Percentiles rank a stretch among this genome's conserved stretches.
These are phyloP conservation scores for Otocyon megalotis DNA, from an alignment of 2,113 vertebrate species.

Conservation along the genomic window DNA sequence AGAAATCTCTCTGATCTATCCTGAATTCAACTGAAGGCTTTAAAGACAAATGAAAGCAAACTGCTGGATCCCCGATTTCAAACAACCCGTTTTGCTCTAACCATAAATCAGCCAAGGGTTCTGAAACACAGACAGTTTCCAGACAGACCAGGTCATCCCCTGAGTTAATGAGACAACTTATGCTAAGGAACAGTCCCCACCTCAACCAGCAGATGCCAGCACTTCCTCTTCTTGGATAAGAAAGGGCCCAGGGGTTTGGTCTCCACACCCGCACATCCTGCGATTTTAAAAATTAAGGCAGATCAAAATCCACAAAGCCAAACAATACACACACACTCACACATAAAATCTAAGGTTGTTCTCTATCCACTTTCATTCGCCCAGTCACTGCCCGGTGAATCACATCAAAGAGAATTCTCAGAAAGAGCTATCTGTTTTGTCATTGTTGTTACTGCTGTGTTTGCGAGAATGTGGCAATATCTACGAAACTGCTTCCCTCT, in stretches of 20 bases:
- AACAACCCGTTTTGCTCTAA: constrained; percentile 59
- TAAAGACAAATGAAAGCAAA: constrained; percentile 76
- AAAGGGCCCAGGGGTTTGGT: background rate
- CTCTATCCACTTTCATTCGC: background rate
- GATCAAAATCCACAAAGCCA: background rate
- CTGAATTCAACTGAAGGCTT: constrained; percentile 62
- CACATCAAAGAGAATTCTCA: constrained; percentile 3
- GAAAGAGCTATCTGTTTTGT: constrained; percentile 27
- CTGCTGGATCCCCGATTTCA: constrained; percentile 59
- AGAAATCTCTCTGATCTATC: constrained; percentile 64
- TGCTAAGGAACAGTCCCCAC: background rate
- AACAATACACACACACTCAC: background rate
- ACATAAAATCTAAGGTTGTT: background rate
- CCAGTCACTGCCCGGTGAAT: background rate
- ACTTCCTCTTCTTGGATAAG: constrained; percentile 71
- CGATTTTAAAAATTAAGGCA: constrained; percentile 39
- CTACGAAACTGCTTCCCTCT: constrained; percentile 39
- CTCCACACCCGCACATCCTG: background rate
- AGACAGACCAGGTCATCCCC: background rate
- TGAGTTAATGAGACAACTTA: background rate
- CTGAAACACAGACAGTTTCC: constrained; percentile 68
- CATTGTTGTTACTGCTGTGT: constrained; percentile 33
- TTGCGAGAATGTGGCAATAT: background rate
- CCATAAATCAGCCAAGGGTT: constrained; percentile 63
- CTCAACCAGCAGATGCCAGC: constrained; percentile 86